A percentile compares a stretch with the other conserved stretches of the same genome.
Conservation (phyloP, 1,140 invertebrate species). For the Piezodorus guildinii region DNA sequence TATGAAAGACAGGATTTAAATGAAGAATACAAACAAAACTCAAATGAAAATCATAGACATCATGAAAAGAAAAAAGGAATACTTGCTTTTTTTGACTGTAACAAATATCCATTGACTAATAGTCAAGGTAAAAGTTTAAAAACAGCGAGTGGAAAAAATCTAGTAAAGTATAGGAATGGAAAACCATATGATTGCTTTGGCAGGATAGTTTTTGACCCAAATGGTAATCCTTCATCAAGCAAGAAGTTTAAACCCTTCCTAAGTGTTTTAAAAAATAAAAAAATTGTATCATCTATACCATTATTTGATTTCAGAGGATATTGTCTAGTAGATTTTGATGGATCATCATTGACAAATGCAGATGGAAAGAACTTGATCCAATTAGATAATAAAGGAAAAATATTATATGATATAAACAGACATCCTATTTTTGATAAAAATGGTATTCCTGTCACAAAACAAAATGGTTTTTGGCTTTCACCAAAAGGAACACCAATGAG, state of each 20-base stretch:
- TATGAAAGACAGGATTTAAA: neutral
- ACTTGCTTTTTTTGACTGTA: neutral
- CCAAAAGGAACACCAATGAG: neutral
- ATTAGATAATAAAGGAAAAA: slow-evolving; percentile 2
- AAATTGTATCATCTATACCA: neutral
- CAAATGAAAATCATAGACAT: neutral
- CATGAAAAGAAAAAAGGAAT: neutral
- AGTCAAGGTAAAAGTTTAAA: neutral
- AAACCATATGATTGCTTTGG: neutral
- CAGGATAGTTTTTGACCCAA: neutral
- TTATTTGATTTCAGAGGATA: slow-evolving; percentile 5
- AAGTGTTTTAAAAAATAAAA: neutral
- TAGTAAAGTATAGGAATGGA: neutral
- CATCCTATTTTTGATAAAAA: slow-evolving; percentile 16
- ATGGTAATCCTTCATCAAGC: neutral
- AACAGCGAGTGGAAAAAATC: neutral
- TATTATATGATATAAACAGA: slow-evolving; percentile 6
- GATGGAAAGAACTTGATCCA: neutral
- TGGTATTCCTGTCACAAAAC: slow-evolving; percentile 19
- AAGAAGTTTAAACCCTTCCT: neutral
- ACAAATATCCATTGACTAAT: slow-evolving; percentile 7
- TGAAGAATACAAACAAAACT: neutral
- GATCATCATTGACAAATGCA: neutral
- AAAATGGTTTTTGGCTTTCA: neutral
- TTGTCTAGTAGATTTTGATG: neutral